Evolutionary conservation across 2,113 vertebrate species (phyloP).

Genomic region (Lichenostomus cassidix): DNA sequence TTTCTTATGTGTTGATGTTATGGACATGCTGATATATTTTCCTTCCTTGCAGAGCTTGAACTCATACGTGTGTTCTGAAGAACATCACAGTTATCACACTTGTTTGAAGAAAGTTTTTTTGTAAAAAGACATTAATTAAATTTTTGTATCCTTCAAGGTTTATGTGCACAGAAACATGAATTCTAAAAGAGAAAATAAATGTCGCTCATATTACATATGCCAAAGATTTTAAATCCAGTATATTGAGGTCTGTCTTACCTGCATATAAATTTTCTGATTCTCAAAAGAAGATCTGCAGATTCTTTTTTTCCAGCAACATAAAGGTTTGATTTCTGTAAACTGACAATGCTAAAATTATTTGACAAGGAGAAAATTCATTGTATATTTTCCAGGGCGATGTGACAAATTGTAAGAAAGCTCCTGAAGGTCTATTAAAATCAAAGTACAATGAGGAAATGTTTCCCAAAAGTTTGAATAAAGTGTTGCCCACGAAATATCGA

Average conservation of each 20-base stretch:
- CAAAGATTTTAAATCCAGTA: background rate
- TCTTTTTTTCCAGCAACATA: background rate
- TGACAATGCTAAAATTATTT: background rate
- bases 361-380: background rate
- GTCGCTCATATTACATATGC: background rate
- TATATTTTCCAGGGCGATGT: background rate
- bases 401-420: background rate
- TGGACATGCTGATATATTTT: background rate
- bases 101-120: background rate
- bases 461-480: background rate
- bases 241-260: rapidly evolving
- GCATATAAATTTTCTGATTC: background rate
- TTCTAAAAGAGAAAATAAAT: background rate
- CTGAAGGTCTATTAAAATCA: background rate
- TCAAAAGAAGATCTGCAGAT: background rate
- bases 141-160: background rate
- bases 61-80: background rate
- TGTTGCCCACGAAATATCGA: background rate
- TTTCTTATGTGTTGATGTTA: background rate
- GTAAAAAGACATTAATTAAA: background rate
- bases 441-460: background rate
- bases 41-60: background rate
- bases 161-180: background rate
- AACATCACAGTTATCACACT: background rate
- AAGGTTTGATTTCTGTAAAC: background rate